Base-by-base conservation (phyloP, 2,797 vertebrate species). In the Crocidura indochinensis region DNA sequence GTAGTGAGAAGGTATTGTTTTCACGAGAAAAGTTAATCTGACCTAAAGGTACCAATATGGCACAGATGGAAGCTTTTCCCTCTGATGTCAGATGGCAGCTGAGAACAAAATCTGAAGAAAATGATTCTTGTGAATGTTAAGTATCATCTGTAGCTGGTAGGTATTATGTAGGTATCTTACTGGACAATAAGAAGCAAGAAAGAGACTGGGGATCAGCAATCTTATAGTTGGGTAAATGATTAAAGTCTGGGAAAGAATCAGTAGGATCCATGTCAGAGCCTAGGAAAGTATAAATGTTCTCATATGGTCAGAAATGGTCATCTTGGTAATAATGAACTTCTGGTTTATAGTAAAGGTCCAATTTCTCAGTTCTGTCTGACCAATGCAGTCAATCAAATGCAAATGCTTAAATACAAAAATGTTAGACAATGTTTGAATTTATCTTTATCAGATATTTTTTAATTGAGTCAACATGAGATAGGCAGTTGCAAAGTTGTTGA, bases 131-230 rank as follows among this genome's bases (percentile, higher is more conserved):
- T 76, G 69, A 68, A 46, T 14, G 77, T 2, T 62, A 56, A 19
- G 5, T 44, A 1, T 56, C 22, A 22, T 86, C 29, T 26, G 20
- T 73, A 74, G 27, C 49, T 74, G 24, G 46, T 5, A 0, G 74
- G 62, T 51, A 14, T 29, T 90, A 31, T 73, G 44, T 51, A 49
- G 67, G 67, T 15, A 51, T 47, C 17, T 68, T 47, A n/a, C 14
- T 24, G 24, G 62, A 73, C 47, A 73, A 26, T n/a, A 60, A 92
- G 74, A 77, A 83, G 68, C 46, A 77, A 24, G 46, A 77, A 84
- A 27, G 27, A 84, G 26, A 27, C 46, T 26, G n/a, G 51, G 64
- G 77, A 74, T 78, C 12, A 87, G 67, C 27, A 49, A 6, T 27
- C n/a, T 56, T 65, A 5, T 71, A 31, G 26, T 38, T 65, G 24